Conservation (phyloP, 2,113 vertebrate genomes). For the Ariopsis seemanni region DNA sequence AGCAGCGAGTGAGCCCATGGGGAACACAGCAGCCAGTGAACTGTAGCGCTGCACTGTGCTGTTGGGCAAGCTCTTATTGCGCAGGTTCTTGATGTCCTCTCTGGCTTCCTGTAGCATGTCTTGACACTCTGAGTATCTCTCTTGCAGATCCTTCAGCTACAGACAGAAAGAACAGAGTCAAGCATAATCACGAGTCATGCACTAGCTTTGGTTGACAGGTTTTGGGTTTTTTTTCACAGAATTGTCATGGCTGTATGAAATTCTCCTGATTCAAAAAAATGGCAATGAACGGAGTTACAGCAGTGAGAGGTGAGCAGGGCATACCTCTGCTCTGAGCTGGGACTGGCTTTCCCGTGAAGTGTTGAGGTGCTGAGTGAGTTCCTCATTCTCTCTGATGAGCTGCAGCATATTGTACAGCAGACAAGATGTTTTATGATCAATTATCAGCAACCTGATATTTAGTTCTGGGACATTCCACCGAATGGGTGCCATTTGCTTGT, state of each 20-base stretch:
- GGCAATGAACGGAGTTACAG: neutral
- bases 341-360: conserved; percentile 71
- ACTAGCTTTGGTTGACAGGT: neutral
- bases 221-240: neutral
- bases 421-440: neutral
- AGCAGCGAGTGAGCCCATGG: conserved; percentile 85
- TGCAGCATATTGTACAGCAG: conserved; percentile 45
- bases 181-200: neutral
- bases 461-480: neutral
- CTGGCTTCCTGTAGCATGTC: conserved; percentile 80
- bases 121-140: conserved; percentile 77
- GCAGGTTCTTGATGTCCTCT: conserved; percentile 82
- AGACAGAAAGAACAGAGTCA: conserved; percentile 39
- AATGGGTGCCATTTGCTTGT: no score
- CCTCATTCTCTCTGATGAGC: conserved; percentile 80
- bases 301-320: neutral
- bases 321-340: conserved; percentile 78
- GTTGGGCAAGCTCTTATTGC: conserved; percentile 77
- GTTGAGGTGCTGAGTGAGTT: conserved; percentile 79
- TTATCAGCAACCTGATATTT: neutral
- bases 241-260: neutral
- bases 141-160: conserved; percentile 80
- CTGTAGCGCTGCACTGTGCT: conserved; percentile 81
- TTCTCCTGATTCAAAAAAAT: neutral
- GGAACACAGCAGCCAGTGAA: conserved; percentile 70